Base-by-base conservation (phyloP, 2,888 invertebrate genomes). In the Dryobotodes eremita region DNA sequence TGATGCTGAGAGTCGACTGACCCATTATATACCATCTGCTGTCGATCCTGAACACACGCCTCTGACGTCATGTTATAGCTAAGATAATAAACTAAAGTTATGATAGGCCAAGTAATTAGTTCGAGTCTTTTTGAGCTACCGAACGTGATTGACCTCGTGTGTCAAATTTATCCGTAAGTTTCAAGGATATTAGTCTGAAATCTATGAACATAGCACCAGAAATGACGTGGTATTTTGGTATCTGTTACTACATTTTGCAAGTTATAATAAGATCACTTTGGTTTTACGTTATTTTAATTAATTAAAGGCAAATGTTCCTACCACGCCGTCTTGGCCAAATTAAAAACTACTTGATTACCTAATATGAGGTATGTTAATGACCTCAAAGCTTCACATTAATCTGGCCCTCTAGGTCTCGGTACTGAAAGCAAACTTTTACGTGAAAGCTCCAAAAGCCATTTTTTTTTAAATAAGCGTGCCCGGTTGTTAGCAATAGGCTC, bases 1-100 rank as follows among this genome's bases (percentile, higher is more conserved):
- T 92, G 93, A 90, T 91, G 91, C 88, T 92, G 88, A 46, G 85
- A 85, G 83, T 90, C 80, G 72, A 89, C 86, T 94, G 93, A 94
- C 94, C 94, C 91, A 94, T 94, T 96, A 95, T 96, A 96, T 96
- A 96, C 94, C 88, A 86, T 75, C 88, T 91, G 92, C 91, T 92
- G 92, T 89, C 93, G 92, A 94, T 95, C 95, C 95, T 92, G 92
- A 89, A 87, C 88, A 91, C 93, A 93, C 93, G 93, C 91, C 90
- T 86, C 77, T 95, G 95, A 95, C 95, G 95, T 95, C 91, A 95
- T 86, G 90, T 89, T 90, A 90, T 90, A 88, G 86, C 89, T 91
- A 82, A 92, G 90, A 91, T 92, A 92, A 91, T 86, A 89, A 90
- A 89, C 91, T 89, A 85, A 85, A 90, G 90, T 91, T 90, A 91